Conservation (phyloP, 2,888 invertebrate species). For the Cerceris ruficornis region DNA sequence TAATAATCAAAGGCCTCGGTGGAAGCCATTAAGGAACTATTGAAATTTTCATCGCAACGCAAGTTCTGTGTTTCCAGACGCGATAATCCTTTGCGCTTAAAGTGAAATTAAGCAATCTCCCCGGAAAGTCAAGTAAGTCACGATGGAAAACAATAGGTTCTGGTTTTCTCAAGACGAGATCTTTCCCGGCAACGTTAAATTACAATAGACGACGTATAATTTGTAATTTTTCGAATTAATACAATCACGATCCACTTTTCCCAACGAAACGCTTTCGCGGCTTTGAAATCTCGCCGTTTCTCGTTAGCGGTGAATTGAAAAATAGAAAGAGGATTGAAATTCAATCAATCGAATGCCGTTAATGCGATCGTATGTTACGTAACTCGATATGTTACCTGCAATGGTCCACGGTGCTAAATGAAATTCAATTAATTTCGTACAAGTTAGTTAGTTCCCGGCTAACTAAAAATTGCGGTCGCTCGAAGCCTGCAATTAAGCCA, state of each 20-base stretch:
- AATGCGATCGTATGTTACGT: constrained; percentile 29
- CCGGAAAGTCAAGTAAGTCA: not conserved
- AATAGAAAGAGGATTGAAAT: constrained; percentile 42
- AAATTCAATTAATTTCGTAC: constrained; percentile 62
- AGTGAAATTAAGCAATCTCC: constrained; percentile 39
- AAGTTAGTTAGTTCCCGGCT: constrained; percentile 42
- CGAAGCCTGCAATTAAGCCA: constrained; percentile 54
- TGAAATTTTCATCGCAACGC: constrained; percentile 59
- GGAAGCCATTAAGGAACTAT: constrained; percentile 57
- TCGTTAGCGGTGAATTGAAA: constrained; percentile 14
- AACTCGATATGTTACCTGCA: constrained; percentile 19
- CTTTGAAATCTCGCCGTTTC: not conserved
- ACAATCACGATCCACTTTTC: no score
- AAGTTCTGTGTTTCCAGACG: constrained; percentile 51
- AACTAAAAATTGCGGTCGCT: constrained; percentile 45
- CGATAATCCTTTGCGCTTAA: constrained; percentile 39
- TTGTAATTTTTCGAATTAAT: no score
- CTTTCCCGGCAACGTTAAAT: no score
- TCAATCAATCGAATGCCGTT: constrained; percentile 48
- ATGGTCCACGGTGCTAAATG: constrained; percentile 39
- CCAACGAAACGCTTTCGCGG: no score
- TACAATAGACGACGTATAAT: no score
- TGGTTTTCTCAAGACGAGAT: no score
- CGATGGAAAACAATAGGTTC: no score
- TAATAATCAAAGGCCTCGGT: constrained; percentile 58